These are phyloP conservation scores for Perizoma flavofasciatum DNA, from an alignment of 2,888 invertebrate species.

Conservation along the genomic window DNA sequence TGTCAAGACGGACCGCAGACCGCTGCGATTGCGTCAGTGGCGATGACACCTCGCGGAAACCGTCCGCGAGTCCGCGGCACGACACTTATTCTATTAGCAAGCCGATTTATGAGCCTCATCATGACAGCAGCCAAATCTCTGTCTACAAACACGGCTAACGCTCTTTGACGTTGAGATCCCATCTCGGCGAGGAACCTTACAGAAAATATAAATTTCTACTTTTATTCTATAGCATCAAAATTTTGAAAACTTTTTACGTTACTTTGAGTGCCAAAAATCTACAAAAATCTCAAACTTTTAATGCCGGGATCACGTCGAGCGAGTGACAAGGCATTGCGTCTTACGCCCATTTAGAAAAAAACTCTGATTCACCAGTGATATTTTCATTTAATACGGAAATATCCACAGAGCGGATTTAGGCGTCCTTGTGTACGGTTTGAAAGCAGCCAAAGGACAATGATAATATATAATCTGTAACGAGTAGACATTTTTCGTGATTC, in stretches of 20 bases:
- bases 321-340: slow-evolving; percentile 71
- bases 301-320: slow-evolving; percentile 62
- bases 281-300: slow-evolving; percentile 65
- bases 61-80: slow-evolving; percentile 56
- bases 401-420: slow-evolving; percentile 71
- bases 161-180: slow-evolving; percentile 51
- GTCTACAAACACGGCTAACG: slow-evolving; percentile 53
- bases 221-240: slow-evolving; percentile 41
- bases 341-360: slow-evolving; percentile 59
- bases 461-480: slow-evolving; percentile 58
- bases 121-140: slow-evolving; percentile 58
- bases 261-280: slow-evolving; percentile 62
- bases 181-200: slow-evolving; percentile 31
- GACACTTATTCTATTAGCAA: slow-evolving; percentile 67
- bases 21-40: slow-evolving; percentile 65
- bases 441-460: slow-evolving; percentile 70
- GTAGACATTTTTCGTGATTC: slow-evolving; percentile 60
- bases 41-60: slow-evolving; percentile 64
- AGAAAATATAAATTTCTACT: slow-evolving; percentile 20
- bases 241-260: slow-evolving; percentile 50
- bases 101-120: slow-evolving; percentile 59
- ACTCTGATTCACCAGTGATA: slow-evolving; percentile 76
- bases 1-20: slow-evolving; percentile 69
- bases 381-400: slow-evolving; percentile 78
- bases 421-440: slow-evolving; percentile 76